These are phyloP conservation scores for Dendrolimus houi DNA, from an alignment of 2,888 invertebrate species.

Conservation along the genomic window DNA sequence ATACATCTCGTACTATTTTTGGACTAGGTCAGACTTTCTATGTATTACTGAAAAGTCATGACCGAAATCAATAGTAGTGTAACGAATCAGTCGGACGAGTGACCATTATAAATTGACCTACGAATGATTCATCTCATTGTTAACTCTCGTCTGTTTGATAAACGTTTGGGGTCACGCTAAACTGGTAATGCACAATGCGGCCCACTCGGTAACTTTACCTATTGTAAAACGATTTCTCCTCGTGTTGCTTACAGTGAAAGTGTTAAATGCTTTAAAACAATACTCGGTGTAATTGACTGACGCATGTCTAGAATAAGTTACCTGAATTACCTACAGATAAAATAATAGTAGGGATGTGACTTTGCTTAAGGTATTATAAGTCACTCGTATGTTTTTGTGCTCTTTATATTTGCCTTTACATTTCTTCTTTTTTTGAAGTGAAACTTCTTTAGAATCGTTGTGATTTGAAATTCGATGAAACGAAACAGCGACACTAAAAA, in stretches of 20 bases:
- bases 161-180: constrained; percentile 23
- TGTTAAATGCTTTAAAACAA: constrained; percentile 39
- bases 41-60: constrained; percentile 4
- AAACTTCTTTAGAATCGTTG: too few species aligned
- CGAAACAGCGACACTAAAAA: too few species aligned
- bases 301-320: neutral
- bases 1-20: neutral
- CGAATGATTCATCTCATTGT: constrained; percentile 23
- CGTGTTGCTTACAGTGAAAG: constrained; percentile 49
- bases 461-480: too few species aligned
- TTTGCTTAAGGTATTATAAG: too few species aligned
- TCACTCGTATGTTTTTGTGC: too few species aligned
- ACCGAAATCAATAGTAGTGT: constrained; percentile 24
- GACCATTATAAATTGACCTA: constrained; percentile 15
- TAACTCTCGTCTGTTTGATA: constrained; percentile 2
- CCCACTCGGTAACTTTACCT: constrained; percentile 33
- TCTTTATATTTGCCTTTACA: too few species aligned
- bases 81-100: constrained; percentile 3
- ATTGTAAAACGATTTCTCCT: constrained; percentile 56
- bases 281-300: constrained; percentile 21
- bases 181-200: constrained; percentile 17
- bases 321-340: neutral
- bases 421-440: too few species aligned
- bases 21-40: neutral
- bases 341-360: too few species aligned